Evolutionary conservation across 2,797 vertebrate species (phyloP).

Genomic region (Silurus lanzhouensis): DNA sequence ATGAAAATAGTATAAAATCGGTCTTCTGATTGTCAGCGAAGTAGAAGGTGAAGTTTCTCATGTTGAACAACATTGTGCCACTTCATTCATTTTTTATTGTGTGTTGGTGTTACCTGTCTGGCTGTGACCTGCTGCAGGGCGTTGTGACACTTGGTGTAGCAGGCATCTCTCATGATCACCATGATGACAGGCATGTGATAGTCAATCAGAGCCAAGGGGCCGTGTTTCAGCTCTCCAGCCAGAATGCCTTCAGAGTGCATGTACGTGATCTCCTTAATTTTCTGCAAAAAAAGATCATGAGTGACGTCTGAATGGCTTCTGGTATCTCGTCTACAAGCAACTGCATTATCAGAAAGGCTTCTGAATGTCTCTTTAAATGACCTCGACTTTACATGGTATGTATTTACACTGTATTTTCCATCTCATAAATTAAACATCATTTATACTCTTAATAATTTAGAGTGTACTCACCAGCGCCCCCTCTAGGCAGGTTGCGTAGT

Average conservation of each 20-base stretch:
- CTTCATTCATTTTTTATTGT: not conserved
- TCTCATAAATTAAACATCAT: not conserved
- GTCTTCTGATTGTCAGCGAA: not conserved
- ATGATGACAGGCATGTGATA: constrained; percentile 96
- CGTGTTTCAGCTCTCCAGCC: constrained; percentile 94
- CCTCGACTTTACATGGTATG: not conserved
- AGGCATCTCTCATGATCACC: constrained; percentile 92
- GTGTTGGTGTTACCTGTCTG: constrained; percentile 78
- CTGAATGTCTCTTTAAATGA: not conserved
- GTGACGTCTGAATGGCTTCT: not conserved
- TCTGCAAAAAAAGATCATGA: constrained; percentile 70
- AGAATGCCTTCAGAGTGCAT: constrained; percentile 98
- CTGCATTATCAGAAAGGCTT: too few species aligned
- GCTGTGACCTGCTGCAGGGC: constrained; percentile 92
- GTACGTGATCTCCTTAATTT: constrained; percentile 98
- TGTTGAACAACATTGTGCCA: too few species aligned
- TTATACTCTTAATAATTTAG: not conserved
- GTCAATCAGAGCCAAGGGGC: constrained; percentile 89
- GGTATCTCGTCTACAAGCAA: not conserved
- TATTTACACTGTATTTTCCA: not conserved
- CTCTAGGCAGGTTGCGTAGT: constrained; percentile 95
- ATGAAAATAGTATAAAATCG: too few species aligned
- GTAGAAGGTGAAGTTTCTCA: not conserved
- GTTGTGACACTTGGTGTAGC: constrained; percentile 93
- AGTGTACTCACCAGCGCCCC: constrained; percentile 87